Evolutionary conservation across 2,888 invertebrate species (phyloP).

Genomic region (Lucinisca nassula): DNA sequence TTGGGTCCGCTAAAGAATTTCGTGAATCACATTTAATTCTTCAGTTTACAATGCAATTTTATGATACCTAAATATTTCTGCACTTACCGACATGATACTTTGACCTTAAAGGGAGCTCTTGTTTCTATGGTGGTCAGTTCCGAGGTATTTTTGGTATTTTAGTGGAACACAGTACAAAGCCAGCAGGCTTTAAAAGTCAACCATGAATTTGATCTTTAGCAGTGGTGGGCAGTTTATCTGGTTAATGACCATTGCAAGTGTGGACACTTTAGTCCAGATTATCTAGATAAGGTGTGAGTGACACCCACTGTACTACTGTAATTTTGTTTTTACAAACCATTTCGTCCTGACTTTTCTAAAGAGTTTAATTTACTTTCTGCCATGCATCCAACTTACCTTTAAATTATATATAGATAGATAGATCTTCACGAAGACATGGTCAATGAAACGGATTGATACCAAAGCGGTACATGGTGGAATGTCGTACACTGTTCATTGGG

Average conservation of each 20-base stretch:
- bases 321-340: not conserved
- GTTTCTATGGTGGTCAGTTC: not conserved
- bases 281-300: not conserved
- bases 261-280: not conserved
- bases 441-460: too few relatives aligned
- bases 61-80: not conserved
- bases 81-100: not conserved
- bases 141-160: not conserved
- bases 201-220: not conserved
- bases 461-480: too few relatives aligned
- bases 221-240: not conserved
- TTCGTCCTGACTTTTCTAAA: not conserved
- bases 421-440: too few relatives aligned
- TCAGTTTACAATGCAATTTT: not conserved
- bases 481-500: too few relatives aligned
- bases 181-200: not conserved
- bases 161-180: not conserved
- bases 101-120: not conserved
- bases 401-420: too few relatives aligned
- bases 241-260: slow-evolving; percentile 1
- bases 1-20: too few relatives aligned
- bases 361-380: not conserved
- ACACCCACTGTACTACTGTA: not conserved
- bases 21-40: too few relatives aligned
- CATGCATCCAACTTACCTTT: not conserved